Evolutionary conservation across 2,888 invertebrate species (phyloP), one percentile per base, ranked within the genome.

Genomic region (Celastrina argiolus): DNA sequence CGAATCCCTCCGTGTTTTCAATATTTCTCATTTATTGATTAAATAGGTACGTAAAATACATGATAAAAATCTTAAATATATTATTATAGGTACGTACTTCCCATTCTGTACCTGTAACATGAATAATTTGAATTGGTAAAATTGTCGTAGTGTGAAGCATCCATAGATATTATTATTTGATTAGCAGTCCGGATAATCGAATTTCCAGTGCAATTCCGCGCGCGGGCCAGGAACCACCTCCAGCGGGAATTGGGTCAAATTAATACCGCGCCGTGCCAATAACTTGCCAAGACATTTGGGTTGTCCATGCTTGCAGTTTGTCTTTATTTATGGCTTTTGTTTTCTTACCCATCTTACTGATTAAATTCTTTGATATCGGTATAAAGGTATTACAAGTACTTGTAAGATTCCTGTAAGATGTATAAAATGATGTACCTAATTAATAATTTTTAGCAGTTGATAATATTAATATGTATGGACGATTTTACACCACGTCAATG

Each of bases 161-260:
- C n/a, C n/a, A n/a, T n/a, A n/a, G n/a, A n/a, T n/a, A n/a, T n/a
- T n/a, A n/a, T n/a, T n/a, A n/a, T n/a, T n/a, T n/a, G n/a, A n/a
- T n/a, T n/a, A n/a, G n/a, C 45, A 7, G 0, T 51, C 51, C 51
- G 22, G 22, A 51, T 22, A 22, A 26, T 22, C 51, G 51, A 26
- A 22, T 12, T 31, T 31, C 1, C 12, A 10, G 10, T 7, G 18
- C 26, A 12, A 18, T 10, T 6, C 10, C 51, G 51, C 4, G 22
- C 42, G n/a, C 96, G 72, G 36, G 94, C 94, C 59, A 95, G 93
- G 78, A 95, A 93, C 94, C 95, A 96, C 96, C 96, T 90, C 69
- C 16, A 67, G 70, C 28, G 16, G 34, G 56, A 42, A 45, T 45
- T 64, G 31, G 45, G 42, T 64, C 42, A 51, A 64, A 26, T 64